Evolutionary conservation across 2,113 vertebrate species (phyloP), one percentile per base, ranked within the genome.

Genomic region (Piprites chloris): DNA sequence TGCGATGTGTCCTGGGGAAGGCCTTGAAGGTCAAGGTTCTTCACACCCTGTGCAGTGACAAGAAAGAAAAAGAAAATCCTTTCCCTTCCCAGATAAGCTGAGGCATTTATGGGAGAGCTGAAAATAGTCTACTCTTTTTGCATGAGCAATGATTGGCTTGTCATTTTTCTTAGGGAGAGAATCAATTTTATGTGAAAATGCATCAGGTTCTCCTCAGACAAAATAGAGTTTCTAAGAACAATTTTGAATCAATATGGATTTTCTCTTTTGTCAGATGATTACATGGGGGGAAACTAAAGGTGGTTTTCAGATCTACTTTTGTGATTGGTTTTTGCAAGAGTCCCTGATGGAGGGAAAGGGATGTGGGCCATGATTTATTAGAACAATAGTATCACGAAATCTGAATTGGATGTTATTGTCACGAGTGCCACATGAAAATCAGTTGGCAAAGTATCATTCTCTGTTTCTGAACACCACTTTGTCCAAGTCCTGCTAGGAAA

Each of bases 191-290:
- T 47, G 68, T 84, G 76, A 89, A 75, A 96, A 92, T 86, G 46
- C 61, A 90, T 83, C 68, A 84, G 55, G 30, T 74, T 93, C 41
- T 71, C 33, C 63, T 92, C 39, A 62, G 83, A 77, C 32, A 86
- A 90, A 95, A 92, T 28, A 74, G 1, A 3, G 59, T 59, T 94
- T 74, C 80, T 71, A 78, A 78, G 83, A 75, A 81, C 52, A 74
- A 78, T 92, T 93, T 80, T 81, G 52, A 92, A 67, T 89, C 83
- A 84, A 62, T 84, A 50, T 1, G 1, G 95, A 92, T 84, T 52
- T 77, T 74, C 33, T 93, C 35, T 87, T 97, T 90, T 90, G 94
- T 75, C 59, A 68, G 90, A 90, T 89, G 65, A 90, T 84, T 95
- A 88, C 26, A 9, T 83, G 12, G 35, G 6, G 35, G 23, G 8